Evolutionary conservation across 2,113 vertebrate genomes (phyloP).

Genomic region (Mixornis gularis): DNA sequence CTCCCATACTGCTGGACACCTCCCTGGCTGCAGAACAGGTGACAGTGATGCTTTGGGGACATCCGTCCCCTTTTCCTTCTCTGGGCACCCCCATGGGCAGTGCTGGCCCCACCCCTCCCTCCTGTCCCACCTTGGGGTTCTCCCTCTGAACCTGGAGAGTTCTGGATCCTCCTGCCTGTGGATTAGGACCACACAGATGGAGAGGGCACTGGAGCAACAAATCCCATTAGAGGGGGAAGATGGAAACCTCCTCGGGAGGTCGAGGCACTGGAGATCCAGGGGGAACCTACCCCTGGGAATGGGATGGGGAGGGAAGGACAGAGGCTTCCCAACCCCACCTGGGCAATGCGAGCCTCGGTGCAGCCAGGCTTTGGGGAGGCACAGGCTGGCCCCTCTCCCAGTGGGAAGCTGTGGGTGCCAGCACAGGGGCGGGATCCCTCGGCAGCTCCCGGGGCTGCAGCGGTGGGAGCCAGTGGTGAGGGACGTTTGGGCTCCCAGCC

Average conservation of each 20-base stretch:
- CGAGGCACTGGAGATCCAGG: background rate
- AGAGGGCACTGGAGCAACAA: background rate
- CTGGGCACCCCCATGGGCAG: background rate
- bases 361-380: background rate
- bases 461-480: background rate
- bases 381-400: background rate
- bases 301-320: background rate
- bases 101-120: background rate
- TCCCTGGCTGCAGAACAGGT: background rate
- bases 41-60: background rate
- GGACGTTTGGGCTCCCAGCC: background rate
- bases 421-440: background rate
- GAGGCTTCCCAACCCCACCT: accelerated
- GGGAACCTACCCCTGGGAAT: background rate
- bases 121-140: accelerated
- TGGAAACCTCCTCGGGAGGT: accelerated
- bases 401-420: background rate
- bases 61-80: background rate
- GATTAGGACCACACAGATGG: background rate
- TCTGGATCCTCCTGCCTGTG: background rate
- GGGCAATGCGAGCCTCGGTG: accelerated
- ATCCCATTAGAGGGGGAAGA: background rate
- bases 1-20: background rate
- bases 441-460: background rate
- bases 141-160: background rate